Evolutionary conservation across 2,113 vertebrate genomes (phyloP).

Genomic region (Epinephelus fuscoguttatus): DNA sequence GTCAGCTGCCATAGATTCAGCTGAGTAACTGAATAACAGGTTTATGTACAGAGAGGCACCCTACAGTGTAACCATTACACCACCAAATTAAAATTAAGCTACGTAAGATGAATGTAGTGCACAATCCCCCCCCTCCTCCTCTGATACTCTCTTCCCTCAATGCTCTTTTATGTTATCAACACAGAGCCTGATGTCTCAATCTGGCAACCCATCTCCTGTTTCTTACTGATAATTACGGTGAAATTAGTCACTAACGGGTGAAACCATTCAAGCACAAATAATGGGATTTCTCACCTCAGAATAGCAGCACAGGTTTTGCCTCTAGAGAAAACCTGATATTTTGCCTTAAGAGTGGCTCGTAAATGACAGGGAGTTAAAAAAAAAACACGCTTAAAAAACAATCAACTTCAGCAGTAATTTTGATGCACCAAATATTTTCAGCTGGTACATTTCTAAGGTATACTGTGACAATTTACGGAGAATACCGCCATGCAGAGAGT

Average conservation of each 20-base stretch:
- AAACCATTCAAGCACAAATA: conserved; percentile 75
- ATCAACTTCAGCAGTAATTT: too few relatives aligned
- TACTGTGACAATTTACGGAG: not conserved
- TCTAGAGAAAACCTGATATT: conserved; percentile 32
- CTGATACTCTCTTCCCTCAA: conserved; percentile 12
- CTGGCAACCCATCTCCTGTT: conserved; percentile 71
- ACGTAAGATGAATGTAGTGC: conserved; percentile 33
- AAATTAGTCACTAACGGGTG: conserved; percentile 76
- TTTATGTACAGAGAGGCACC: conserved; percentile 53
- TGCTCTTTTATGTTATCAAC: conserved; percentile 63
- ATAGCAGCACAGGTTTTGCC: conserved; percentile 43
- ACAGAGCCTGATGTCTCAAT: conserved; percentile 70
- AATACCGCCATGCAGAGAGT: not conserved
- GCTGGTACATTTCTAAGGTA: not conserved
- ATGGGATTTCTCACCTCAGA: conserved; percentile 73
- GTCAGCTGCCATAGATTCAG: conserved; percentile 8
- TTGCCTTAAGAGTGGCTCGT: conserved; percentile 18
- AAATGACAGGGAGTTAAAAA: conserved; percentile 7
- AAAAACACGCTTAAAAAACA: conserved; percentile 2
- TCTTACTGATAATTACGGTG: conserved; percentile 65
- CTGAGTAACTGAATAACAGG: conserved; percentile 60
- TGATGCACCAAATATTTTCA: not conserved
- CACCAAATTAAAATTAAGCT: conserved; percentile 58
- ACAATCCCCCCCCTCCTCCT: conserved; percentile 1
- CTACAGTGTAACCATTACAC: conserved; percentile 22